Conservation (phyloP, 2,113 vertebrate genomes). For the Miniopterus natalensis region DNA sequence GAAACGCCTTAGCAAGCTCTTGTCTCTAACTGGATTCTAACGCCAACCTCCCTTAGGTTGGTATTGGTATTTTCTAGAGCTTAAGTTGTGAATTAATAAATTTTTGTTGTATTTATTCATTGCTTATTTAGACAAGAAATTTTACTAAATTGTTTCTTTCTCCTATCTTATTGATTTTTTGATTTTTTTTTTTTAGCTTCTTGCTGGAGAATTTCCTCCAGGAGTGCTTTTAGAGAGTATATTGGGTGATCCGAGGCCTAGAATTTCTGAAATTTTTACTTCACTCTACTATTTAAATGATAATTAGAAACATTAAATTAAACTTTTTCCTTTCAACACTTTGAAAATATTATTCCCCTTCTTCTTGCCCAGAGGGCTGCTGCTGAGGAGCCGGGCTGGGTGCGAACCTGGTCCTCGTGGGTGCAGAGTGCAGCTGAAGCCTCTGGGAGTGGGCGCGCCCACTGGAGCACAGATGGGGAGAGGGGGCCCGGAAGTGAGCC, state of each 20-base stretch:
- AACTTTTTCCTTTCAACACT: background rate
- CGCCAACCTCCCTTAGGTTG: background rate
- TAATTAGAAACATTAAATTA: background rate
- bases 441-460: background rate
- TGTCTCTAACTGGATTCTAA: background rate
- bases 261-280: background rate
- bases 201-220: background rate
- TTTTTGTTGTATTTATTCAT: background rate
- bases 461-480: background rate
- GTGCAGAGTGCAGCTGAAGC: background rate
- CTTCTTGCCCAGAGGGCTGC: background rate
- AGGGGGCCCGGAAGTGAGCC: background rate
- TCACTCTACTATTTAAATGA: background rate
- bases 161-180: background rate
- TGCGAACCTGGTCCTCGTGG: background rate
- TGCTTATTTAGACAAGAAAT: slow-evolving; percentile 19
- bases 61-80: background rate
- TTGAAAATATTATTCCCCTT: background rate
- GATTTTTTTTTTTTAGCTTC: slow-evolving; percentile 14
- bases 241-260: background rate
- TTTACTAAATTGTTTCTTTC: slow-evolving; percentile 15
- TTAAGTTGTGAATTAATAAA: background rate
- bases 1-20: background rate
- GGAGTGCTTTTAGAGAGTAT: background rate
- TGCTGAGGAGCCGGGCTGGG: background rate